A percentile compares a stretch with the other conserved stretches of the same genome.
Conservation (phyloP, 2,888 invertebrate genomes). For the Eueremaeus valkanovi region DNA sequence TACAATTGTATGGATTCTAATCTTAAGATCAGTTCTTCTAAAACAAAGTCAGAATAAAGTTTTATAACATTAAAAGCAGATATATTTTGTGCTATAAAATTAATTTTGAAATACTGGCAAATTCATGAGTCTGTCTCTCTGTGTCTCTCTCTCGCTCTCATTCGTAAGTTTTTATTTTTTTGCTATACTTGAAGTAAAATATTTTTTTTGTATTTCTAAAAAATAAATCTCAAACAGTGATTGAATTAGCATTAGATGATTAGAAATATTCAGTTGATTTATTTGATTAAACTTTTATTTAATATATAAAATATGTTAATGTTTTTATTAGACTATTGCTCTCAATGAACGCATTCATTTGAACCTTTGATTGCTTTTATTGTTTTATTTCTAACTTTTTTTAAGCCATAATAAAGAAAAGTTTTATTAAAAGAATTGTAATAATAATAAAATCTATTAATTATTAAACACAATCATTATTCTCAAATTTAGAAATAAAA, state of each 20-base stretch:
- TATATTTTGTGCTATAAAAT: background rate
- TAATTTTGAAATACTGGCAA: background rate
- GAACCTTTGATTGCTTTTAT: background rate
- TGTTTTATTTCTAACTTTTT: background rate
- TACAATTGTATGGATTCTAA: background rate
- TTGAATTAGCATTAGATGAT: constrained; percentile 5
- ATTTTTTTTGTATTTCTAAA: background rate
- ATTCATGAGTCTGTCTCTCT: background rate
- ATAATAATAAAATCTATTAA: background rate
- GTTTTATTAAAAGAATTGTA: background rate
- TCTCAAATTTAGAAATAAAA: no score
- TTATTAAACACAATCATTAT: background rate
- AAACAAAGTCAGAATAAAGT: background rate
- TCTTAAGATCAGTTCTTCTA: background rate
- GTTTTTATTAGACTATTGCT: background rate
- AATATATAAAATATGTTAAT: background rate
- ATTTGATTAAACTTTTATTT: background rate
- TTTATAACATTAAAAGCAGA: background rate
- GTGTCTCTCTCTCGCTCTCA: background rate
- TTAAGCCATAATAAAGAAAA: background rate
- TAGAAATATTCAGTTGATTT: background rate
- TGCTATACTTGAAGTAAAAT: background rate
- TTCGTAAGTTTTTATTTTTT: constrained; percentile 5
- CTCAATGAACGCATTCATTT: background rate
- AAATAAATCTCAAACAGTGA: background rate